A percentile compares a stretch with the other conserved stretches of the same genome.
Conservation (phyloP, 2,797 vertebrate genomes). For the Halcyon smyrnensis region DNA sequence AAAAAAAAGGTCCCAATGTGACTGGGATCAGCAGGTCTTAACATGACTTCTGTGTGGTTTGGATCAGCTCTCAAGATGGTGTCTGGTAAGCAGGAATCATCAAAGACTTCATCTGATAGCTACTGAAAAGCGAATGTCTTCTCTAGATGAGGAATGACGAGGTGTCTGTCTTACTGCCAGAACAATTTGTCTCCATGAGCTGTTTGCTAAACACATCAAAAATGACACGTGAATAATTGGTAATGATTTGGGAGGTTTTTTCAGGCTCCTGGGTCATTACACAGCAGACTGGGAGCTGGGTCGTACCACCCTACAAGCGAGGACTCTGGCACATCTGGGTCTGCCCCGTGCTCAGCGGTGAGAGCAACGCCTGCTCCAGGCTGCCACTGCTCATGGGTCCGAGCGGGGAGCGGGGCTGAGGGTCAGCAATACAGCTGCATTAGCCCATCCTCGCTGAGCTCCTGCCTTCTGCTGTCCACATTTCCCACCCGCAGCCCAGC, state of each 20-base stretch:
- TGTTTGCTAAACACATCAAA: background rate
- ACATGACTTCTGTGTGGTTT: background rate
- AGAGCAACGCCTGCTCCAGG: fast-evolving
- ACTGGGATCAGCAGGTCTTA: background rate
- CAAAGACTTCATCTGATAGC: background rate
- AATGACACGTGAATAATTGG: background rate
- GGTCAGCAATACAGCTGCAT: background rate
- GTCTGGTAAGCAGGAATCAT: background rate
- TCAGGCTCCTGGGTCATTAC: background rate
- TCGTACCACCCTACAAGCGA: fast-evolving
- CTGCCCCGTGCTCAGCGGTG: fast-evolving
- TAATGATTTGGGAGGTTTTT: background rate
- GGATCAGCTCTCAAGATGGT: background rate
- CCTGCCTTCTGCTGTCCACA: background rate
- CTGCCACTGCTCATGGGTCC: fast-evolving
- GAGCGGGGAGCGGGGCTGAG: fast-evolving
- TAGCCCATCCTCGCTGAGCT: fast-evolving
- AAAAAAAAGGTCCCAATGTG: fast-evolving
- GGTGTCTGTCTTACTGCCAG: background rate
- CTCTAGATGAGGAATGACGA: background rate
- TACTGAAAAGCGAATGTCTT: background rate
- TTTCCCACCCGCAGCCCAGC: background rate
- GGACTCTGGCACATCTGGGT: background rate
- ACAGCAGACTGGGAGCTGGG: background rate
- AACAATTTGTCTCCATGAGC: background rate